Conservation (phyloP, 2,797 vertebrate genomes). For the Crenichthys baileyi region DNA sequence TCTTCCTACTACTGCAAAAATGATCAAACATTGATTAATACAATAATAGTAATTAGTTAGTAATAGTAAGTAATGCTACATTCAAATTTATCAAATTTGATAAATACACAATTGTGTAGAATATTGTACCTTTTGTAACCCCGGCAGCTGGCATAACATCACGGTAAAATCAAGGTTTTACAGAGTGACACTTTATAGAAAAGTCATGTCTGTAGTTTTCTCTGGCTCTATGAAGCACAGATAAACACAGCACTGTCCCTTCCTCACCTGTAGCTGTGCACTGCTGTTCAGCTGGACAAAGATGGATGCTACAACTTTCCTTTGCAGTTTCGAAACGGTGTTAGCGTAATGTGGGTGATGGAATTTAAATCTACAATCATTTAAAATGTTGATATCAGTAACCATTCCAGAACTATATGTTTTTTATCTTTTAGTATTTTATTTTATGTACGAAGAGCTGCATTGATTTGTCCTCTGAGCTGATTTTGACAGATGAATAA, state of each 20-base stretch:
- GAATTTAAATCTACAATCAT: not conserved
- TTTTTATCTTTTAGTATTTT: not conserved
- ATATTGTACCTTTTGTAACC: no score
- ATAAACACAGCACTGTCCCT: not conserved
- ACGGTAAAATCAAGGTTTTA: not conserved
- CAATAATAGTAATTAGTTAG: not conserved
- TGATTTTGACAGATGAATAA: not conserved
- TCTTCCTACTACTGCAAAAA: not conserved
- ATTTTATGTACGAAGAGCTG: not conserved
- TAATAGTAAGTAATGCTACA: not conserved
- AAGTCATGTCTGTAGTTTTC: not conserved
- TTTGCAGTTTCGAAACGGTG: not conserved
- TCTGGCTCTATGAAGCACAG: not conserved
- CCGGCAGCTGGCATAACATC: not conserved
- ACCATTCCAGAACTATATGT: not conserved
- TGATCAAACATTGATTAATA: not conserved
- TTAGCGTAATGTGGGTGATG: not conserved
- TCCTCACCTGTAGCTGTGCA: not conserved
- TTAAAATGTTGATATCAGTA: not conserved
- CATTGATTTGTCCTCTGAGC: not conserved
- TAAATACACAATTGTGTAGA: not conserved
- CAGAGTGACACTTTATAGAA: not conserved
- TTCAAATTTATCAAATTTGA: not conserved
- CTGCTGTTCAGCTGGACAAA: not conserved
- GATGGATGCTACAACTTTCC: not conserved